phyloP scores from a whole-genome alignment of 2,797 vertebrate species.

The Rousettus madagascariensis region DNA sequence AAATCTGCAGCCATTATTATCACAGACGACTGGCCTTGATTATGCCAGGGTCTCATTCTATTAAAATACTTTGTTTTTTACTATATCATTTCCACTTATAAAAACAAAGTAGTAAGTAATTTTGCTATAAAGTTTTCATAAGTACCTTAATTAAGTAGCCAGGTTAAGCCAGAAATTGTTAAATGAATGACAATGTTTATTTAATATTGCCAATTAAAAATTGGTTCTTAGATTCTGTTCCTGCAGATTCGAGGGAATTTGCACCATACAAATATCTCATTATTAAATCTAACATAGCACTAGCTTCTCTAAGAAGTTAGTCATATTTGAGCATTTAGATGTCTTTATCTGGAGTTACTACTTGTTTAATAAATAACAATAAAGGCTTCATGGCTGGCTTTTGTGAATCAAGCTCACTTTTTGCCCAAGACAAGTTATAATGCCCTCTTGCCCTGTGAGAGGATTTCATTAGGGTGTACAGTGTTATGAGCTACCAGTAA shows the following conservation, averaged over 20 bases:
- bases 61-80: not conserved
- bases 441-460: not conserved
- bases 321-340: not conserved
- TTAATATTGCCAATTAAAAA: not conserved
- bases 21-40: not conserved
- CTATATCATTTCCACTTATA: not conserved
- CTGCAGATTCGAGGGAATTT: not conserved
- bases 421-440: not conserved
- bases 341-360: not conserved
- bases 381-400: not conserved
- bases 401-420: slow-evolving; percentile 26
- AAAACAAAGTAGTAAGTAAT: not conserved
- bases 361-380: not conserved
- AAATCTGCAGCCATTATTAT: not conserved
- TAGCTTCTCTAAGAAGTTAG: not conserved
- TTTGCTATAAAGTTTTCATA: not conserved
- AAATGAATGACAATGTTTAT: not conserved
- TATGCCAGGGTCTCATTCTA: not conserved
- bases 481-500: not conserved
- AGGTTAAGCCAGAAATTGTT: not conserved
- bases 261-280: not conserved
- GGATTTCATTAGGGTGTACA: slow-evolving; percentile 14
- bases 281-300: not conserved
- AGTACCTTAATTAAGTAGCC: not conserved
- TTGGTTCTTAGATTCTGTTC: not conserved